Percentiles rank a stretch among this genome's conserved stretches.
Conservation (phyloP, 2,888 invertebrate species). For the Steromphala cineraria region DNA sequence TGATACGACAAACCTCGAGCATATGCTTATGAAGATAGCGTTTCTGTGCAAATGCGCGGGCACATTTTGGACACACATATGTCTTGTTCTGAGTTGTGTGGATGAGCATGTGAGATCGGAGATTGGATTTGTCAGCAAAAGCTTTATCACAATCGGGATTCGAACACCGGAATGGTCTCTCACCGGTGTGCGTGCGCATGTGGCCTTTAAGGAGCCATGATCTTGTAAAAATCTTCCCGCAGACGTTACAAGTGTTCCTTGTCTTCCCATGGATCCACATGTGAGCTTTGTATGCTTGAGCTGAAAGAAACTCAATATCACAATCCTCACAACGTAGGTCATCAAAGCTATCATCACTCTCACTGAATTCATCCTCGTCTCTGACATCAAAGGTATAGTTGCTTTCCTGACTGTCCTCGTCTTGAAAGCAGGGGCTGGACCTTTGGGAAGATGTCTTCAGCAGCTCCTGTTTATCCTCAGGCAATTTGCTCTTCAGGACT, state of each 20-base stretch:
- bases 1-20: conserved; percentile 69
- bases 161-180: conserved; percentile 69
- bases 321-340: conserved; percentile 57
- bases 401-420: background rate
- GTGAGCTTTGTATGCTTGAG: conserved; percentile 58
- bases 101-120: conserved; percentile 71
- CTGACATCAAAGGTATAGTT: no score
- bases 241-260: conserved; percentile 66
- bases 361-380: background rate
- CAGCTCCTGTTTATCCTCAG: background rate
- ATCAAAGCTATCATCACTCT: background rate
- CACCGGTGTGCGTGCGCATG: conserved; percentile 73
- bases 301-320: conserved; percentile 51
- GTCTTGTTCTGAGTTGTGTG: conserved; percentile 68
- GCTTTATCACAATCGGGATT: conserved; percentile 67
- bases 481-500: background rate
- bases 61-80: conserved; percentile 67
- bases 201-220: conserved; percentile 74
- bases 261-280: conserved; percentile 54
- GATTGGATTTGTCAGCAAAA: conserved; percentile 73
- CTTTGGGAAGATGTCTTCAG: background rate
- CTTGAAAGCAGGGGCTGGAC: background rate
- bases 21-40: conserved; percentile 73
- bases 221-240: conserved; percentile 70
- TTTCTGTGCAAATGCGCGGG: conserved; percentile 72